Evolutionary conservation across 2,797 vertebrate species (phyloP).

Genomic region (Halcyon leucocephala): DNA sequence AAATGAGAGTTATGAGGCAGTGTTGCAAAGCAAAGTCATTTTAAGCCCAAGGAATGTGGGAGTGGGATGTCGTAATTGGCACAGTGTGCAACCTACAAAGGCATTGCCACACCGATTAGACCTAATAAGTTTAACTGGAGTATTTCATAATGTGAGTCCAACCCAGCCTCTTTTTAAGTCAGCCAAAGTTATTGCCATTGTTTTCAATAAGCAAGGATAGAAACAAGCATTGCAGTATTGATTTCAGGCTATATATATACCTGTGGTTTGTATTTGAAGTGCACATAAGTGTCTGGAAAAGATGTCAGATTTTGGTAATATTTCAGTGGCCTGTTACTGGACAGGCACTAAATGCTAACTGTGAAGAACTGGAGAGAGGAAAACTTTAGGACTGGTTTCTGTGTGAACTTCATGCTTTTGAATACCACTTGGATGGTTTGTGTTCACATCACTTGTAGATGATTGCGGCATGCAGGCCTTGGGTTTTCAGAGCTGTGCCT

Average conservation of each 20-base stretch:
- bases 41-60: conserved; percentile 6
- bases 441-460: background rate
- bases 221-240: background rate
- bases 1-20: background rate
- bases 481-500: background rate
- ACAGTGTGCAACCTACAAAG: background rate
- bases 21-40: background rate
- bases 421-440: background rate
- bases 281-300: background rate
- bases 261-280: background rate
- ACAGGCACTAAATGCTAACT: background rate
- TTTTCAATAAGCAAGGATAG: background rate
- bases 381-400: background rate
- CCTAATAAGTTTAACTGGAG: background rate
- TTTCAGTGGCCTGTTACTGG: background rate
- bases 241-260: background rate
- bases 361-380: background rate
- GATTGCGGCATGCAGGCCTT: background rate
- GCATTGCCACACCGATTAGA: background rate
- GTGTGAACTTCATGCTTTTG: background rate
- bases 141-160: conserved; percentile 13
- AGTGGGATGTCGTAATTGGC: background rate
- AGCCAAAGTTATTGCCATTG: background rate
- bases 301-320: background rate
- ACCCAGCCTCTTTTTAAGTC: background rate